Base-by-base conservation (phyloP, 1,140 invertebrate genomes). In the Drosophila nasuta region DNA sequence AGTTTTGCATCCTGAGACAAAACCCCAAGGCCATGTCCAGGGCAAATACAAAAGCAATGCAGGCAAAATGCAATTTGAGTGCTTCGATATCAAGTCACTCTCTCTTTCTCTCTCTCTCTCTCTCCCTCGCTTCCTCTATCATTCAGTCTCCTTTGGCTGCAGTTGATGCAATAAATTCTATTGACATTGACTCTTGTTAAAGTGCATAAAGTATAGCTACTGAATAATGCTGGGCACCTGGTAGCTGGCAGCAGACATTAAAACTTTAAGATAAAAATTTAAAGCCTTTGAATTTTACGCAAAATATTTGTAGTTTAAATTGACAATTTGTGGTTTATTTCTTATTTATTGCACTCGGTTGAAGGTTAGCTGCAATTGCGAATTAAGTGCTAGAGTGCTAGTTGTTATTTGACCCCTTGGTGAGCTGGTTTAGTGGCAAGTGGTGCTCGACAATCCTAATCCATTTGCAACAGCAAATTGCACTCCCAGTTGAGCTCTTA, bases 381-480 rank as follows among this genome's bases (percentile, higher is more conserved):
- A 72, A 83, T 69, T 79, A 80, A 57, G 70, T 66, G 51, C n/a
- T 13, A 1, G 13, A 54, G 17, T 57, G 35, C 64, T 69, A 72
- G 67, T 80, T 46, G 54, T 15, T 73, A 63, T 70, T 49, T 62
- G 28, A 49, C 38, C 38, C 10, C 28, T 1, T 48, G 51, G 46
- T 66, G 43, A 62, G 76, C 74, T 59, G 60, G 46, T 48, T 69
- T 51, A 52, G 60, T 41, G 57, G 56, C 43, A 33, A 68, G 46
- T 66, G 74, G 5, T 58, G 48, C 17, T 30, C 73, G 63, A 56
- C 59, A 54, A 30, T 71, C 11, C 51, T 58, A 75, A 75, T 69
- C 43, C 68, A 69, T 76, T 86, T 64, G 46, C 68, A 57, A 54
- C 69, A 58, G 68, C 65, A 88, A 87, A 88, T 72, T 77, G 77